Conservation (phyloP, 2,888 invertebrate species). For the Notocelia uddmanniana region DNA sequence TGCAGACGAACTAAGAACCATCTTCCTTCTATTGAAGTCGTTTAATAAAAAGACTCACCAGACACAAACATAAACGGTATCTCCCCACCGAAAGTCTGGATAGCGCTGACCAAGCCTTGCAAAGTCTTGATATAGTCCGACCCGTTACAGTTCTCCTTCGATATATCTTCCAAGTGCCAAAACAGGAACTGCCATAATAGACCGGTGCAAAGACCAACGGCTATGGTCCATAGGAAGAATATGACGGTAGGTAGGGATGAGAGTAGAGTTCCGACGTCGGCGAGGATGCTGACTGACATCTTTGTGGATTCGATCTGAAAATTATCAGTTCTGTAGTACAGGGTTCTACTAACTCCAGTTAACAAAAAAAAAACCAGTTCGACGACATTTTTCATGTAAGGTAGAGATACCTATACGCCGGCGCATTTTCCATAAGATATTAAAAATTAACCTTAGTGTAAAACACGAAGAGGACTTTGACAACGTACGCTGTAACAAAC, state of each 20-base stretch:
- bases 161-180: constrained; percentile 93
- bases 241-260: constrained; percentile 88
- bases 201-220: constrained; percentile 93
- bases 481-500: too few relatives aligned
- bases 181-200: constrained; percentile 95
- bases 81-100: constrained; percentile 94
- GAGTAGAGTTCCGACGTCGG: constrained; percentile 89
- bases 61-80: constrained; percentile 95
- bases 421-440: too few relatives aligned
- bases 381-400: too few relatives aligned
- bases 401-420: too few relatives aligned
- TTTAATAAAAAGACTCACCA: constrained; percentile 74
- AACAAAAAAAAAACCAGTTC: too few relatives aligned
- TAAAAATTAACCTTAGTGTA: too few relatives aligned
- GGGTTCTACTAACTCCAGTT: too few relatives aligned
- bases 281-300: constrained; percentile 88
- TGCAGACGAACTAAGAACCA: too few relatives aligned
- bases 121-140: constrained; percentile 89
- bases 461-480: too few relatives aligned
- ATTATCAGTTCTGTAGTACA: constrained; percentile 3
- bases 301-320: constrained; percentile 88
- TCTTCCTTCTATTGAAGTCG: too few relatives aligned
- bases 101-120: constrained; percentile 90
- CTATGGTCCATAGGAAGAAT: constrained; percentile 92
- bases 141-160: constrained; percentile 74